phyloP scores from a whole-genome alignment of 1,140 invertebrate genomes.

The Formica selysi region DNA sequence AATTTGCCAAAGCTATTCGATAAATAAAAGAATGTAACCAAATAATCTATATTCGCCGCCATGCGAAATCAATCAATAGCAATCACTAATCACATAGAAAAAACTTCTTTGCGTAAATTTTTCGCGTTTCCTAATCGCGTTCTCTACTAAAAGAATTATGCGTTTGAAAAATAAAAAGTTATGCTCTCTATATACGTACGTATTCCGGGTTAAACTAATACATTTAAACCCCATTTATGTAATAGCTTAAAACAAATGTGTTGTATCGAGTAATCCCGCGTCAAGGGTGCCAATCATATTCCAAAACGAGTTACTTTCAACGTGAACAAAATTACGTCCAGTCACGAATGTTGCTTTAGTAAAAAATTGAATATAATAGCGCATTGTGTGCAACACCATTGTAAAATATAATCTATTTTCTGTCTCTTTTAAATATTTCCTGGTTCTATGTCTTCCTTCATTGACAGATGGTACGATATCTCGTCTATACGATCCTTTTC shows the following conservation, averaged over 20 bases:
- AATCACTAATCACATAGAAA: constrained; percentile 33
- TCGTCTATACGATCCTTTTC: background rate
- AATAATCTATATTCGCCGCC: background rate
- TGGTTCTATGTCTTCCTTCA: background rate
- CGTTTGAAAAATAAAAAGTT: background rate
- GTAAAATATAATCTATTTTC: constrained; percentile 1
- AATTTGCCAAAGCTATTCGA: background rate
- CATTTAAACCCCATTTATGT: constrained; percentile 7
- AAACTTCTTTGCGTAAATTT: background rate
- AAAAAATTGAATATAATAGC: constrained; percentile 19
- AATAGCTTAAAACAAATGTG: background rate
- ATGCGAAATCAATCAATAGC: constrained; percentile 1
- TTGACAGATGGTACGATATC: background rate
- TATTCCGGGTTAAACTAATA: constrained; percentile 14
- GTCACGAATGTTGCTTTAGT: background rate
- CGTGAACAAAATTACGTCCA: constrained; percentile 16
- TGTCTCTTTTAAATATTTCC: background rate
- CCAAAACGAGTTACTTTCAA: constrained; percentile 36
- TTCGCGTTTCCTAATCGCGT: background rate
- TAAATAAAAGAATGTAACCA: background rate
- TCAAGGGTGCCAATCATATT: constrained; percentile 11
- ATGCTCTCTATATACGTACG: background rate
- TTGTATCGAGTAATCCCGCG: constrained; percentile 22
- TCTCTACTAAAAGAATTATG: background rate
- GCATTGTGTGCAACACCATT: background rate